Evolutionary conservation across 2,797 vertebrate genomes (phyloP), one percentile per base, ranked within the genome.

Genomic region (Echiichthys vipera): DNA sequence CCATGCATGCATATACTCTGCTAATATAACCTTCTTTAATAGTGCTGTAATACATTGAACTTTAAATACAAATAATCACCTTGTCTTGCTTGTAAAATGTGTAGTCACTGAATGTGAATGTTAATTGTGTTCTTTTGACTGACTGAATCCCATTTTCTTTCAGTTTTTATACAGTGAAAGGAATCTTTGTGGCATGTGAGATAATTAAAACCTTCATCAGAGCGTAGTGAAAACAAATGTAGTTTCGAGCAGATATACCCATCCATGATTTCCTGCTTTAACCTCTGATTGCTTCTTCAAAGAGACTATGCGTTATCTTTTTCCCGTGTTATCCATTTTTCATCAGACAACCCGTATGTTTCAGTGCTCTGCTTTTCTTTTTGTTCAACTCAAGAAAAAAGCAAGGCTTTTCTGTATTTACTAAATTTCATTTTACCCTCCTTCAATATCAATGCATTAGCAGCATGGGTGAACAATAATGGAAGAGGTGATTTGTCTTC

Each of bases 401-500:
- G 67, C 57, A 69, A 56, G 54, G 50, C 75, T 76, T 81, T 64
- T 46, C 73, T 50, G 24, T 81, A 80, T 89, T 91, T 85, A 81
- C 86, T 80, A 87, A 86, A 88, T 88, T 77, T 65, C 63, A 71
- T 81, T 84, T 63, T 84, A 64, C 55, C 69, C 62, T 81, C 66
- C 76, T 86, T 74, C 14, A n/a, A 72, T 74, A 79, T 84, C 49
- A 75, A 70, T 80, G 67, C 81, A 80, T 88, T 87, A 83, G 80
- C 81, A 80, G 82, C 77, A 79, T 74, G 81, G 86, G 67, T 85
- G 83, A 92, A 84, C 74, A 83, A 51, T 88, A 89, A 86, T 81
- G 34, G 70, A 80, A 59, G 65, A 74, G 66, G 67, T 54, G 82
- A 79, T 81, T 88, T 77, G 80, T 65, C 71, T 71, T 71, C 50